Conservation (phyloP, 1,140 invertebrate genomes). For the Cydia strobilella region DNA sequence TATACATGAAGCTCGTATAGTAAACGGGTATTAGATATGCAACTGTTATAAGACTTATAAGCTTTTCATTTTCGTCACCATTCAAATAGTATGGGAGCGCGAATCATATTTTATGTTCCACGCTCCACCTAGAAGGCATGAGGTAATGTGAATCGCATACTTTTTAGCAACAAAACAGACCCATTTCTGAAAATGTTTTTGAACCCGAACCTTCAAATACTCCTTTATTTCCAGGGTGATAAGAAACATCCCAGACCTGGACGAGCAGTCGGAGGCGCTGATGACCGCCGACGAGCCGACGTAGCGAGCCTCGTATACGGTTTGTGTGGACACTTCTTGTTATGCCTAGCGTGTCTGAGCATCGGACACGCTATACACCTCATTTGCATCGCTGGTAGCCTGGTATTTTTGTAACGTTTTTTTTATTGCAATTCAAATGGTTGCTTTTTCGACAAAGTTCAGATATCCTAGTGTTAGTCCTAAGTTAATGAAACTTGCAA, state of each 20-base stretch:
- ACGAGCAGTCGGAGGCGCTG: conserved; percentile 72
- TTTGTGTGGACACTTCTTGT: background rate
- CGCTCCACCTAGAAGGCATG: too few species aligned
- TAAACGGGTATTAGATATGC: too few species aligned
- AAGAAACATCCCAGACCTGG: conserved; percentile 68
- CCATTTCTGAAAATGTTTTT: background rate
- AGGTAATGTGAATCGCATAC: too few species aligned
- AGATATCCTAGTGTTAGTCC: conserved; percentile 11
- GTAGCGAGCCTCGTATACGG: conserved; percentile 48
- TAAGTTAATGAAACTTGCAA: background rate
- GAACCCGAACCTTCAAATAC: background rate
- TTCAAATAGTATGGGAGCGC: too few species aligned
- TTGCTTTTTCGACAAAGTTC: background rate
- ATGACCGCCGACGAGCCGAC: conserved; percentile 72
- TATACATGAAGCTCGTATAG: too few species aligned
- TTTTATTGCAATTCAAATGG: background rate
- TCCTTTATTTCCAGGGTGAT: conserved; percentile 53
- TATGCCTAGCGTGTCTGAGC: conserved; percentile 36
- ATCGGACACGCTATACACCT: background rate
- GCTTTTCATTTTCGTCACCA: too few species aligned
- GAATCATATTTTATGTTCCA: too few species aligned
- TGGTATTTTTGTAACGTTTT: background rate
- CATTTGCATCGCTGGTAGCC: background rate
- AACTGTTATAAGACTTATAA: too few species aligned
- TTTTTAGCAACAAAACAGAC: too few species aligned